Evolutionary conservation across 2,113 vertebrate species (phyloP).

Genomic region (Ageneiosus marmoratus): DNA sequence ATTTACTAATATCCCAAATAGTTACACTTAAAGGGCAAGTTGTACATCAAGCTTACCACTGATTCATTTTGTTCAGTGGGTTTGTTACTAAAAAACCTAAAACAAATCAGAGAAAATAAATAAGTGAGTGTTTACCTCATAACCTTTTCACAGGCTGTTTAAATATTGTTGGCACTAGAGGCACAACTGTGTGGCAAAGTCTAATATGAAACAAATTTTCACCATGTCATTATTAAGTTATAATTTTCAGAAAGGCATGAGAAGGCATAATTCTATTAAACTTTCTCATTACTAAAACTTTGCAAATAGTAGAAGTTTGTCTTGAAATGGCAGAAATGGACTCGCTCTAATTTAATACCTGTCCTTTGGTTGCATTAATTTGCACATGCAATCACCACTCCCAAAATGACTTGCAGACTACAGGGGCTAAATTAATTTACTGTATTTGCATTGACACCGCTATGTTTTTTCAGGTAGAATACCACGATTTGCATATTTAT

Average conservation of each 20-base stretch:
- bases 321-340: background rate
- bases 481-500: background rate
- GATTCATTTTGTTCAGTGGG: background rate
- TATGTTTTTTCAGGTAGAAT: background rate
- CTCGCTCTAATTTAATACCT: background rate
- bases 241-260: background rate
- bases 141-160: background rate
- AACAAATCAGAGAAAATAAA: background rate
- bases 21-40: background rate
- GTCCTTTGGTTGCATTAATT: conserved; percentile 6
- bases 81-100: background rate
- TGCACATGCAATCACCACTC: background rate
- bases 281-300: conserved; percentile 8
- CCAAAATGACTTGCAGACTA: background rate
- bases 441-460: background rate
- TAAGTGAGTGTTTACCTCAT: background rate
- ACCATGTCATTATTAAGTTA: background rate
- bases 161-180: background rate
- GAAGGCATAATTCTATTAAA: background rate
- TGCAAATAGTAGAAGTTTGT: background rate
- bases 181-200: background rate
- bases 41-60: background rate
- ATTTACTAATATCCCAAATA: background rate
- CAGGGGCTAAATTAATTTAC: background rate
- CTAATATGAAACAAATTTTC: conserved; percentile 1